phyloP scores from a whole-genome alignment of 2,888 invertebrate genomes.

The Pterobdella sp. region DNA sequence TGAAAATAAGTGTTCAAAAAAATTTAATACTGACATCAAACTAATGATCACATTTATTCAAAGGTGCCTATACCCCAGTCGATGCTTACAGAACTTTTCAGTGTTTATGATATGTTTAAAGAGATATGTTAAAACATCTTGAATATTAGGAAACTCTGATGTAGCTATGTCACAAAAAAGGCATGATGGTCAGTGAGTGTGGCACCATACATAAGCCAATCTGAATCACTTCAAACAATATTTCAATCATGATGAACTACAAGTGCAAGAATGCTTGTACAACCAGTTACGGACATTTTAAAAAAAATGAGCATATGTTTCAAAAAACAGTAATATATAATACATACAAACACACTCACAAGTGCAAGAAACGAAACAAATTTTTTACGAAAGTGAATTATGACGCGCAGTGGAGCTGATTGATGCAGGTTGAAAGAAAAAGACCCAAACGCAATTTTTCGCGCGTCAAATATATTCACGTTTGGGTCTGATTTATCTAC shows the following conservation, averaged over 20 bases:
- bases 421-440: conserved; percentile 29
- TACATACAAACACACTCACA: not conserved
- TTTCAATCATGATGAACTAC: not conserved
- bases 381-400: conserved; percentile 25
- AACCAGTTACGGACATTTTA: not conserved
- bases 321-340: not conserved
- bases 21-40: conserved; percentile 4
- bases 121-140: too few species aligned
- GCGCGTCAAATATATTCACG: conserved; percentile 29
- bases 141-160: too few species aligned
- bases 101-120: too few species aligned
- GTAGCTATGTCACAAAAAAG: too few species aligned
- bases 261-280: not conserved
- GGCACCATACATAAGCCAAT: too few species aligned
- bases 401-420: conserved; percentile 24
- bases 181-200: too few species aligned
- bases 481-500: conserved; percentile 26
- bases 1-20: not conserved
- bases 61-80: too few species aligned
- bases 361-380: conserved; percentile 8
- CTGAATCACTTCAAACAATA: not conserved
- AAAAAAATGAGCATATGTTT: not conserved
- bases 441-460: conserved; percentile 26
- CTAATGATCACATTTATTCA: not conserved
- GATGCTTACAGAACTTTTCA: too few species aligned